Evolutionary conservation across 2,113 vertebrate species (phyloP), one percentile per base, ranked within the genome.

Genomic region (Sigmodon hispidus): DNA sequence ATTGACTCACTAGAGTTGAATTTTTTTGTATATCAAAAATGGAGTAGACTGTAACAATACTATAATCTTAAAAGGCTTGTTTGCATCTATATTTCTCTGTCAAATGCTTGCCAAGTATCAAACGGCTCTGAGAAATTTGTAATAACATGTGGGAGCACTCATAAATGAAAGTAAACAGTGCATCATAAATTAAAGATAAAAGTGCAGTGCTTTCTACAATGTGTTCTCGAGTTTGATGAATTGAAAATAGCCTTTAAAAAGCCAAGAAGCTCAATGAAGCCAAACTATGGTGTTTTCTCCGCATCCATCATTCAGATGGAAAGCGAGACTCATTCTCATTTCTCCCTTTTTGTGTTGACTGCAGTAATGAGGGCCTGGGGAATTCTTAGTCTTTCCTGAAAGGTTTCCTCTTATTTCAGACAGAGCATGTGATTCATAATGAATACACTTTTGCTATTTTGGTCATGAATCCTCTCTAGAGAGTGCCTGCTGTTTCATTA

Each of bases 361-460:
- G 29, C 5, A 76, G 57, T 95, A 92, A 93, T 87, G 84, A 92
- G 84, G 26, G 50, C 43, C 8, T 75, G 34, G 75, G 88, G 90
- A 92, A 94, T 92, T 89, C 36, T 79, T 61, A 50, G 84, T 57
- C 75, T 85, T 73, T 93, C 75, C 63, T 67, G 40, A 91, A 95
- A 96, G 16, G 69, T 70, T 94, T 80, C 79, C 26, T 90, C 34
- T 86, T 93, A 79, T 87, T 96, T 94, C 80, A 93, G 59, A n/a
- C 52, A 87, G 55, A 85, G 36, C 73, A 69, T 89, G 45, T 79
- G 92, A 93, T 83, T 96, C 72, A 91, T 57, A 84, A 79, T 95
- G 85, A 93, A 91, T 63, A n/a, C 36, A 24, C 34, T 70, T 36
- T 45, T 87, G 48, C 29, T 73, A 36, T 92, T 87, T 97, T 94